These are phyloP conservation scores for Mycalesis mineus DNA, from an alignment of 2,888 invertebrate species.

Conservation along the genomic window DNA sequence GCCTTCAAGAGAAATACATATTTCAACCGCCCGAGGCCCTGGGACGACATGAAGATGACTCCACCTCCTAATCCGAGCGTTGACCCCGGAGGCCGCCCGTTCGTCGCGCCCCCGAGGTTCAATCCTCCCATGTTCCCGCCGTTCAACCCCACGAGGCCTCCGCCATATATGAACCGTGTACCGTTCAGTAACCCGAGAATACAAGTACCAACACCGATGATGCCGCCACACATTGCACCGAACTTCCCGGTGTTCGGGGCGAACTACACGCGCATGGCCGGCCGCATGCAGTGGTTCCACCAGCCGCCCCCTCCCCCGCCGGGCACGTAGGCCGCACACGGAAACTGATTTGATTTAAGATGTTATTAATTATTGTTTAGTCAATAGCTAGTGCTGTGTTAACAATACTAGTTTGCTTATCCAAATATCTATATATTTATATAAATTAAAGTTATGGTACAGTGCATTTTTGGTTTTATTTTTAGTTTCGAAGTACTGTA, in stretches of 20 bases:
- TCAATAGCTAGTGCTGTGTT: constrained; percentile 41
- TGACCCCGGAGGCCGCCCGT: constrained; percentile 26
- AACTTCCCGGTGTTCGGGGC: constrained; percentile 49
- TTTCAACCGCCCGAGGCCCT: constrained; percentile 45
- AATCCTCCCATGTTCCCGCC: constrained; percentile 42
- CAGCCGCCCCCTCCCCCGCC: constrained; percentile 66
- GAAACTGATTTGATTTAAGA: constrained; percentile 1
- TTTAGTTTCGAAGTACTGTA: too few relatives aligned
- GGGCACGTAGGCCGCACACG: constrained; percentile 49
- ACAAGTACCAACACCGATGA: constrained; percentile 39
- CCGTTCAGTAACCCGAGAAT: constrained; percentile 49
- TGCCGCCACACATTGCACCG: constrained; percentile 40
- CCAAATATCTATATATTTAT: constrained; percentile 76
- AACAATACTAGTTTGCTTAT: constrained; percentile 71
- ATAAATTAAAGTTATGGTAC: constrained; percentile 60
- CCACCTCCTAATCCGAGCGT: constrained; percentile 46
- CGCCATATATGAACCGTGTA: constrained; percentile 43
- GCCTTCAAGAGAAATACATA: constrained; percentile 48
- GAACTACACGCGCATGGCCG: constrained; percentile 44
- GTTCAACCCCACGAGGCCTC: constrained; percentile 39
- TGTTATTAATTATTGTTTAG: constrained; percentile 17
- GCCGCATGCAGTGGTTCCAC: constrained; percentile 55
- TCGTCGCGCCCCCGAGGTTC: constrained; percentile 34
- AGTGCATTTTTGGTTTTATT: constrained; percentile 11
- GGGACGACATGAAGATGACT: constrained; percentile 38